Evolutionary conservation across 2,113 vertebrate genomes (phyloP).

Genomic region (Thryonomys swinderianus): DNA sequence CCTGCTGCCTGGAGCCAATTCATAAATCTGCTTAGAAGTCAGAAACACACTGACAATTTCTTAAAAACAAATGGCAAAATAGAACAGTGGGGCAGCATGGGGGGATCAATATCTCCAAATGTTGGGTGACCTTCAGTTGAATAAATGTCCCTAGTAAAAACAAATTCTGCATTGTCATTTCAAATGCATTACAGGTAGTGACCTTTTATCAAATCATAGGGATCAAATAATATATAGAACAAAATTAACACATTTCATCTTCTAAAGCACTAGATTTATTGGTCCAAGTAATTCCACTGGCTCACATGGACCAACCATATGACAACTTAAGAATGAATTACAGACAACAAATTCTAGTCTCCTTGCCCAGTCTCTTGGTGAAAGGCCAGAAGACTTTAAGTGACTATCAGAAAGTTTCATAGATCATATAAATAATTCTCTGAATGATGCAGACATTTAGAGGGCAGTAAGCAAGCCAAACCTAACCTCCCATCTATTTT

Average conservation of each 20-base stretch:
- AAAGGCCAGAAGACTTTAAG: background rate
- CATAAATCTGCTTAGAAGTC: constrained; percentile 56
- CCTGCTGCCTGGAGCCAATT: background rate
- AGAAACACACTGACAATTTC: constrained; percentile 54
- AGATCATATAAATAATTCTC: background rate
- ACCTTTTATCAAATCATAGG: background rate
- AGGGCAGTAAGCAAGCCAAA: background rate
- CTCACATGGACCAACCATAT: background rate
- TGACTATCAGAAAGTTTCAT: background rate
- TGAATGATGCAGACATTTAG: background rate
- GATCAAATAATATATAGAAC: background rate
- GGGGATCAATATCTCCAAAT: background rate
- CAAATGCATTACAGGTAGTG: background rate
- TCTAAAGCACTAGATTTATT: background rate
- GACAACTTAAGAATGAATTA: background rate
- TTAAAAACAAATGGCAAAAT: constrained; percentile 20
- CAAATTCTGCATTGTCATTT: constrained; percentile 1
- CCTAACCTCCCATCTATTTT: background rate
- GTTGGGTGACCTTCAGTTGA: background rate
- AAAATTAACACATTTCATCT: background rate
- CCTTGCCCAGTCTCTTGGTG: background rate
- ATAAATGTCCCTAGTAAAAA: background rate
- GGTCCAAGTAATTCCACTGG: background rate
- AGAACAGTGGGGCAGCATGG: background rate
- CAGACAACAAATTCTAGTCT: background rate